phyloP scores from a whole-genome alignment of 2,797 vertebrate species.

The Setipinna tenuifilis region DNA sequence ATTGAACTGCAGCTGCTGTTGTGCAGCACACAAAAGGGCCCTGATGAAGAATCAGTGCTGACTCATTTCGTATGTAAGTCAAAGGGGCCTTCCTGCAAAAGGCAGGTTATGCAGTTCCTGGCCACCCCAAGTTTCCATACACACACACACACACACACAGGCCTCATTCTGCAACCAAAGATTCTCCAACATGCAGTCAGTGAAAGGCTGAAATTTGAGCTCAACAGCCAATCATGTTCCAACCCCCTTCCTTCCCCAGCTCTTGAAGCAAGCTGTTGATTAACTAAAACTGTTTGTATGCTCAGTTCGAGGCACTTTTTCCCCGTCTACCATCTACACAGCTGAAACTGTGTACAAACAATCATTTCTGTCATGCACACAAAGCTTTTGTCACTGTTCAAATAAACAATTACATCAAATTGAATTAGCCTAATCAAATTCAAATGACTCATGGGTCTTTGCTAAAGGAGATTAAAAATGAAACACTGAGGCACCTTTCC shows the following conservation, averaged over 20 bases:
- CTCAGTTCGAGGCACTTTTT: no score
- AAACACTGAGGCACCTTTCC: no score
- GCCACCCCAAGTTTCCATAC: not conserved
- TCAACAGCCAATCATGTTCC: not conserved
- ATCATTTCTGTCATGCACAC: no score
- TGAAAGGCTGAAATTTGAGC: not conserved
- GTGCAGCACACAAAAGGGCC: not conserved
- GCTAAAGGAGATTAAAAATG: no score
- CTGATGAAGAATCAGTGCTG: not conserved
- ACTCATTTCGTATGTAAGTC: not conserved
- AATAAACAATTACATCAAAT: no score
- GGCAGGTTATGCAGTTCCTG: not conserved
- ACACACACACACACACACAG: not conserved
- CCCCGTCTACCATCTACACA: no score
- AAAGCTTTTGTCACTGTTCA: no score
- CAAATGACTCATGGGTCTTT: no score
- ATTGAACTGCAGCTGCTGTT: not conserved
- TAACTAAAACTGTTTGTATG: not conserved
- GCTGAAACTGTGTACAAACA: no score
- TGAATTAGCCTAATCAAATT: no score
- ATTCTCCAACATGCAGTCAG: not conserved
- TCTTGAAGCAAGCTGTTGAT: not conserved
- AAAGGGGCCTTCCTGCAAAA: constrained; percentile 6
- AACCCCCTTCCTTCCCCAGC: not conserved
- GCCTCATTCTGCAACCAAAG: not conserved